Evolutionary conservation across 1,140 invertebrate species (phyloP).

Genomic region (Schlechtendalia chinensis): DNA sequence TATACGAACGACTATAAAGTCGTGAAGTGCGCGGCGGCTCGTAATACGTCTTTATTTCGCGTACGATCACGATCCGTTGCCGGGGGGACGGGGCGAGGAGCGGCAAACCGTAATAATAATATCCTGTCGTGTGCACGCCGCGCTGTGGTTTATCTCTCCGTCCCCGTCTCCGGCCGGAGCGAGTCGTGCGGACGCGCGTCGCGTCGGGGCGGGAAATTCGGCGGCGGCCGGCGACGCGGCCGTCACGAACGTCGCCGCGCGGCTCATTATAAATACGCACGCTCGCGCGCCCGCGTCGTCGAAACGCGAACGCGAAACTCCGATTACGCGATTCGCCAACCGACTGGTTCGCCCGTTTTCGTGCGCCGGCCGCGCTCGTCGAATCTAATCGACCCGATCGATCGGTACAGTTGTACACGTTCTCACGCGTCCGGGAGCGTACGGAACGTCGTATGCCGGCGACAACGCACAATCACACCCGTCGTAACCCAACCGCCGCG

Average conservation of each 20-base stretch:
- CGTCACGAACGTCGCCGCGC: not conserved
- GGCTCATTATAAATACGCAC: slow-evolving; percentile 18
- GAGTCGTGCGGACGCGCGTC: slow-evolving; percentile 2
- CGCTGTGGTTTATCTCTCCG: not conserved
- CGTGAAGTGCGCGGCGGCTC: slow-evolving; percentile 27
- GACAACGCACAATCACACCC: too few relatives aligned
- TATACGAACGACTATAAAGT: not conserved
- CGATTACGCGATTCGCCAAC: slow-evolving; percentile 11
- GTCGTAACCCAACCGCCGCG: too few relatives aligned
- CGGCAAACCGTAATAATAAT: slow-evolving; percentile 14
- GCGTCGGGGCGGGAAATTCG: slow-evolving; percentile 4
- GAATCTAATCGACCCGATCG: slow-evolving; percentile 13
- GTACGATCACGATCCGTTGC: slow-evolving; percentile 43
- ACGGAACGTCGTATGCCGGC: too few relatives aligned
- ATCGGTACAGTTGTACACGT: slow-evolving; percentile 1
- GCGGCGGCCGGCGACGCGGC: not conserved
- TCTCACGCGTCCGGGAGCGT: not conserved
- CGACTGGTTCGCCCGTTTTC: not conserved
- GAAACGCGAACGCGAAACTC: not conserved
- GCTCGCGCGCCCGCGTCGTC: not conserved
- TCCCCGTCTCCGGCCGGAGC: not conserved
- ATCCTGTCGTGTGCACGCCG: not conserved
- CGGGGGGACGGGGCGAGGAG: slow-evolving; percentile 31
- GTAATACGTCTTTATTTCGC: slow-evolving; percentile 48
- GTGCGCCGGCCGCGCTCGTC: too few relatives aligned